Conservation (phyloP, 2,797 vertebrate species). For the Coregonus sp. region DNA sequence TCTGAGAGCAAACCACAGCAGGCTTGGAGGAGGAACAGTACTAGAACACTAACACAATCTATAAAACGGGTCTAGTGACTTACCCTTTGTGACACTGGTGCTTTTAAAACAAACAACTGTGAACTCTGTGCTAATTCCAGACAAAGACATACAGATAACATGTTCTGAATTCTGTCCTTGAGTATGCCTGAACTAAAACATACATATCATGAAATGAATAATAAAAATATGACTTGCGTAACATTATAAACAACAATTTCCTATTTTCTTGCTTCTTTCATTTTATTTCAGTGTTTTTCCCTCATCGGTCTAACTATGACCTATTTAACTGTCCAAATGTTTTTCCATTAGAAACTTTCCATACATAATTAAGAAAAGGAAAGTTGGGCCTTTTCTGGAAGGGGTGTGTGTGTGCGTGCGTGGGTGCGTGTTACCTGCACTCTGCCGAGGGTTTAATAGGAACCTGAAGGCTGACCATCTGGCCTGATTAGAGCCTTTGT, state of each 20-base stretch:
- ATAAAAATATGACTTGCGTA: background rate
- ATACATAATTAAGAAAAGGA: conserved; percentile 29
- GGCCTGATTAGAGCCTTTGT: conserved; percentile 37
- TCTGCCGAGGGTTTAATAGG: background rate
- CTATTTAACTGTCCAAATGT: background rate
- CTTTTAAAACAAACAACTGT: conserved; percentile 7
- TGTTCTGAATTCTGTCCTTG: background rate
- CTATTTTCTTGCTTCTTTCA: background rate
- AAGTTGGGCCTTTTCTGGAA: conserved; percentile 23
- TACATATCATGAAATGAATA: background rate
- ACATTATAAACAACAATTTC: background rate
- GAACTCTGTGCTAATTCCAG: conserved; percentile 27
- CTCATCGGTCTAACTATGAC: background rate
- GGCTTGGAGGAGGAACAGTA: background rate
- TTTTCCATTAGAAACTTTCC: conserved; percentile 29
- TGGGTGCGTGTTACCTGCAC: background rate
- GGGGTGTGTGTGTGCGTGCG: background rate
- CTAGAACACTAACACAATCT: background rate
- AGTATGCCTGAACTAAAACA: background rate
- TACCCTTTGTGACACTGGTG: background rate
- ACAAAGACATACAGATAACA: background rate
- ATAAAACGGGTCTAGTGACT: background rate
- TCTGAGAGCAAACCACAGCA: background rate
- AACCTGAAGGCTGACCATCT: conserved; percentile 52
- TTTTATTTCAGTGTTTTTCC: background rate